A percentile compares a stretch with the other conserved stretches of the same genome.
Conservation (phyloP, 2,797 vertebrate species). For the Helarctos malayanus region DNA sequence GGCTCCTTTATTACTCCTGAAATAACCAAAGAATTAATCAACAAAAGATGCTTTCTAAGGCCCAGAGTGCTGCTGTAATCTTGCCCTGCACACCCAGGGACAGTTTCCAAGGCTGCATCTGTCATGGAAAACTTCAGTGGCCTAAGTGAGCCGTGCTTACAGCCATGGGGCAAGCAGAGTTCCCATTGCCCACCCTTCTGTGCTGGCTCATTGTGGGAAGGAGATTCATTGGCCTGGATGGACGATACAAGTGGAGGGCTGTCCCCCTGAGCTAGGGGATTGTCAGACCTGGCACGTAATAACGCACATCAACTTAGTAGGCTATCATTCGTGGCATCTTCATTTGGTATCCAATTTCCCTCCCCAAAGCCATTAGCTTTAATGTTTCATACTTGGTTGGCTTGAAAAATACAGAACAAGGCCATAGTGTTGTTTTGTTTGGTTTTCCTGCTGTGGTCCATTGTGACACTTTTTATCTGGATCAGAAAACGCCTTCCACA, state of each 20-base stretch:
- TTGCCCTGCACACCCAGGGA: neutral
- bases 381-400: neutral
- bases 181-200: neutral
- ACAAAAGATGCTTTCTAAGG: neutral
- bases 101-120: conserved; percentile 64
- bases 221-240: conserved; percentile 59
- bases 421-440: neutral
- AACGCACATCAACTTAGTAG: conserved; percentile 64
- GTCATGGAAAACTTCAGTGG: neutral
- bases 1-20: neutral
- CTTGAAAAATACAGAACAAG: conserved; percentile 55
- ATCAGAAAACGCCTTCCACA: conserved; percentile 34
- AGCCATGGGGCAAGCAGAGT: conserved; percentile 52
- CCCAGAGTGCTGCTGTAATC: neutral
- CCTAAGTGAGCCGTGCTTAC: conserved; percentile 34
- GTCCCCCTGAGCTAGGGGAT: neutral
- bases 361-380: conserved; percentile 4
- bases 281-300: conserved; percentile 77
- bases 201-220: conserved; percentile 65
- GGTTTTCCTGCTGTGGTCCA: neutral
- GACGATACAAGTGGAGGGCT: neutral
- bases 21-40: conserved; percentile 27
- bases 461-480: conserved; percentile 42
- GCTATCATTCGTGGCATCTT: conserved; percentile 63
- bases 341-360: conserved; percentile 38